Evolutionary conservation across 2,797 vertebrate genomes (phyloP).

Genomic region (Lepilemur ruficaudatus): DNA sequence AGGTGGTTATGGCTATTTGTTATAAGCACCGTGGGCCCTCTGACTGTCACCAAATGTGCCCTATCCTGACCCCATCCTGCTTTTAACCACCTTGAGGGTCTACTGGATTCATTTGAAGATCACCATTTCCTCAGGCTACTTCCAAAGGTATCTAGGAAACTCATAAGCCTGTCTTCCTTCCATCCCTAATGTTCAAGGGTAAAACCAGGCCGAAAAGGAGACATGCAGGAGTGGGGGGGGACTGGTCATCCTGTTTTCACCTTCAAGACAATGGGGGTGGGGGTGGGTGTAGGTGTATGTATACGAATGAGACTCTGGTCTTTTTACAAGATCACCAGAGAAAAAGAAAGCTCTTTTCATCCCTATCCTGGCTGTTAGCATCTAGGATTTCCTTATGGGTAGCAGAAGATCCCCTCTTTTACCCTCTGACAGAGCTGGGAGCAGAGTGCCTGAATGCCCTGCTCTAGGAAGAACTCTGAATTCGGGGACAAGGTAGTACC

Average conservation of each 20-base stretch:
- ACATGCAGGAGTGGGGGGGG: too few relatives aligned
- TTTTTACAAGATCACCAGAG: not conserved
- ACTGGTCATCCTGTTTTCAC: not conserved
- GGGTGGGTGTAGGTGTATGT: not conserved
- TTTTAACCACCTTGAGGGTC: not conserved
- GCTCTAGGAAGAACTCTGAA: not conserved
- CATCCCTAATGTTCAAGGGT: not conserved
- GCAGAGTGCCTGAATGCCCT: not conserved
- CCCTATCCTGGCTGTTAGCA: not conserved
- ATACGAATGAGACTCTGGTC: not conserved
- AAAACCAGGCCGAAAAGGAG: not conserved
- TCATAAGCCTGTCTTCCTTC: not conserved
- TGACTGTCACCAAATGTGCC: not conserved
- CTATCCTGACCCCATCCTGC: not conserved
- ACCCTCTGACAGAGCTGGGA: not conserved
- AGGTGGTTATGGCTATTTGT: not conserved
- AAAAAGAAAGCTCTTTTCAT: not conserved
- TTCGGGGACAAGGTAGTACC: not conserved
- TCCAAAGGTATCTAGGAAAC: not conserved
- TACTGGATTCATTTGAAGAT: not conserved
- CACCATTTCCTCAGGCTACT: not conserved
- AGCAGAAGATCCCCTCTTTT: not conserved
- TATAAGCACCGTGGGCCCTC: not conserved
- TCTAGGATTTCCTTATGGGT: not conserved
- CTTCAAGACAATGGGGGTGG: not conserved